A percentile compares a stretch with the other conserved stretches of the same genome.
Conservation (phyloP, 2,797 vertebrate species). For the Manis crassicaudata region DNA sequence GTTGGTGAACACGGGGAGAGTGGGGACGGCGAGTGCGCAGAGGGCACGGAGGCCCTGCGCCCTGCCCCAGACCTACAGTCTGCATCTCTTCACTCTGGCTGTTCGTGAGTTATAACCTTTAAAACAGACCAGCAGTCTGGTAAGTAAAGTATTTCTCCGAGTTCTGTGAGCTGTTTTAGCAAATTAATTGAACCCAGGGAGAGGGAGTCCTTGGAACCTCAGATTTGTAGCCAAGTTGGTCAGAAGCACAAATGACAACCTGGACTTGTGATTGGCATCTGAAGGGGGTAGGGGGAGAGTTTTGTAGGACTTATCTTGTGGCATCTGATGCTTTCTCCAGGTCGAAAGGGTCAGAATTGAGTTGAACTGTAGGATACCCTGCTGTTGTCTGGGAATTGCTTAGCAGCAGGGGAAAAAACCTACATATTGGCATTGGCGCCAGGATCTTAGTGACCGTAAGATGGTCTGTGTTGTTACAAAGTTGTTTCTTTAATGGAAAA, state of each 20-base stretch:
- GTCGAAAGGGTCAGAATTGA: background rate
- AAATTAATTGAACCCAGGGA: background rate
- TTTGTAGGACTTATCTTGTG: background rate
- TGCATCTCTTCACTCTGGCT: background rate
- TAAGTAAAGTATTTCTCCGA: background rate
- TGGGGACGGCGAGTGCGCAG: background rate
- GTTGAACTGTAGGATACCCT: background rate
- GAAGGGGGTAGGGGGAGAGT: background rate
- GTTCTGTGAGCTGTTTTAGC: background rate
- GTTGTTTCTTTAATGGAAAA: background rate
- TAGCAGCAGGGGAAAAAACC: background rate
- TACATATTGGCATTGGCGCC: background rate
- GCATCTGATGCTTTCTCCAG: background rate
- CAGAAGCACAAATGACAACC: background rate
- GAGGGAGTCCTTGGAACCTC: background rate
- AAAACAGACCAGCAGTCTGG: background rate
- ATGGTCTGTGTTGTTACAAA: background rate
- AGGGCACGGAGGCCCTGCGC: rapidly evolving
- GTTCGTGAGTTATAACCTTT: background rate
- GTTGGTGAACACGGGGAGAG: background rate
- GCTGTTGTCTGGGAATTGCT: background rate
- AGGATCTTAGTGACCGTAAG: background rate
- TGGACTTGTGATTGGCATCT: background rate
- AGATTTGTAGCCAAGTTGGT: background rate
- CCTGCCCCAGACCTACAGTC: background rate